phyloP scores from a whole-genome alignment of 1,140 invertebrate species.

The Lasioglossum baleicum region DNA sequence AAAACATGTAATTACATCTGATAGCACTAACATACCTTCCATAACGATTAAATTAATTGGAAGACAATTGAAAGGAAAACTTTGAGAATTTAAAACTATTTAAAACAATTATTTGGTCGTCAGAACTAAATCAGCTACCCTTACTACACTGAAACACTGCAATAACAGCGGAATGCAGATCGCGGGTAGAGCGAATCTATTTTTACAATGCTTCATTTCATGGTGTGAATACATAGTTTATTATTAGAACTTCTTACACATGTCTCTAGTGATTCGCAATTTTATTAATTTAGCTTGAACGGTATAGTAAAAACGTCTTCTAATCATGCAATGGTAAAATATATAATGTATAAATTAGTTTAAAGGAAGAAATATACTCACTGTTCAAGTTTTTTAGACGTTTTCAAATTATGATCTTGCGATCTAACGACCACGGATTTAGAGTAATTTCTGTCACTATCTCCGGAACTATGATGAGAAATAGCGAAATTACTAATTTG shows the following conservation, averaged over 20 bases:
- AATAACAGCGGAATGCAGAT: constrained; percentile 60
- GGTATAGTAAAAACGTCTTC: background rate
- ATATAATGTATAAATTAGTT: constrained; percentile 2
- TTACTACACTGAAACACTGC: constrained; percentile 20
- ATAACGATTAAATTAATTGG: background rate
- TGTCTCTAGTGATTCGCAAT: constrained; percentile 35
- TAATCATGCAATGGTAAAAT: too few relatives aligned
- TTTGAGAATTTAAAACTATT: too few relatives aligned
- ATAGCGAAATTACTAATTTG: constrained; percentile 75
- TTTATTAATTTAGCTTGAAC: constrained; percentile 39
- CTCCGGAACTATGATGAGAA: constrained; percentile 74
- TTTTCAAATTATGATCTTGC: constrained; percentile 71
- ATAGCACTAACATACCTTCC: constrained; percentile 3
- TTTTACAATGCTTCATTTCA: constrained; percentile 72
- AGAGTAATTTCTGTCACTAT: constrained; percentile 76
- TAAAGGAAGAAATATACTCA: constrained; percentile 62
- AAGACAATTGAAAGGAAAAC: background rate
- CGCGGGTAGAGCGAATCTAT: constrained; percentile 70
- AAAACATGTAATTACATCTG: constrained; percentile 14
- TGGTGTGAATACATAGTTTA: constrained; percentile 71
- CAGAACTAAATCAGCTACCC: too few relatives aligned
- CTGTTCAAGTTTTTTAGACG: constrained; percentile 76
- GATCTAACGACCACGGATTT: constrained; percentile 75
- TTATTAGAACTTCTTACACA: constrained; percentile 70
- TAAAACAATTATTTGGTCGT: too few relatives aligned